These are phyloP conservation scores for Hydropsyche tenuis DNA, from an alignment of 1,140 invertebrate species.

Conservation along the genomic window DNA sequence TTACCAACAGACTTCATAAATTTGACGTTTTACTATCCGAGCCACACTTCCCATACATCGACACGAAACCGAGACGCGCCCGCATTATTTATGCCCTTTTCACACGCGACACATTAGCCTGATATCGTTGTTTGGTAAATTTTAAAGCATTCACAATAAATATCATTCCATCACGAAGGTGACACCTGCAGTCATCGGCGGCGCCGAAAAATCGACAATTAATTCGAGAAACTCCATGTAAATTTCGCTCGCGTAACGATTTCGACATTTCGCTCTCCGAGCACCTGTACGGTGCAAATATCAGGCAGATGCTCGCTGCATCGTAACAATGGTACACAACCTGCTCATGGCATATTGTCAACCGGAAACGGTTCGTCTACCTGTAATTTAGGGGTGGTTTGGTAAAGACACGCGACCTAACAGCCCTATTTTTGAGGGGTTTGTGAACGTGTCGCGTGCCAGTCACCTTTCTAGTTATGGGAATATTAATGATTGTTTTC, in stretches of 20 bases:
- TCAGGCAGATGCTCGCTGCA: neutral
- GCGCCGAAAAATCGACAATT: too few species aligned
- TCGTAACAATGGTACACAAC: neutral
- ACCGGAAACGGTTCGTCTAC: neutral
- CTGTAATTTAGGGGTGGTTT: slow-evolving; percentile 5
- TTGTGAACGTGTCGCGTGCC: neutral
- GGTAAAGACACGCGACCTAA: slow-evolving; percentile 5
- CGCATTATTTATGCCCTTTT: neutral
- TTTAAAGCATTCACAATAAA: too few species aligned
- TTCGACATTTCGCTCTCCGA: neutral
- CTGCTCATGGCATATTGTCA: neutral
- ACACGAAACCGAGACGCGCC: too few species aligned
- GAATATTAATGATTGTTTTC: slow-evolving; percentile 17
- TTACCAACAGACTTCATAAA: too few species aligned
- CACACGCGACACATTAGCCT: neutral
- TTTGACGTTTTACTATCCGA: too few species aligned
- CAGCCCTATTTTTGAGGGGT: neutral
- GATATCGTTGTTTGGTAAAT: too few species aligned
- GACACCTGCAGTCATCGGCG: neutral
- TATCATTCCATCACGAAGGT: too few species aligned
- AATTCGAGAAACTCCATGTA: too few species aligned
- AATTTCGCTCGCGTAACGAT: too few species aligned
- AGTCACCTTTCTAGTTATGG: neutral
- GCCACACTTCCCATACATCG: too few species aligned
- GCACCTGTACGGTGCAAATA: slow-evolving; percentile 30